These are phyloP conservation scores for Enteromius argenteus DNA, from an alignment of 2,797 vertebrate species.

Conservation along the genomic window DNA sequence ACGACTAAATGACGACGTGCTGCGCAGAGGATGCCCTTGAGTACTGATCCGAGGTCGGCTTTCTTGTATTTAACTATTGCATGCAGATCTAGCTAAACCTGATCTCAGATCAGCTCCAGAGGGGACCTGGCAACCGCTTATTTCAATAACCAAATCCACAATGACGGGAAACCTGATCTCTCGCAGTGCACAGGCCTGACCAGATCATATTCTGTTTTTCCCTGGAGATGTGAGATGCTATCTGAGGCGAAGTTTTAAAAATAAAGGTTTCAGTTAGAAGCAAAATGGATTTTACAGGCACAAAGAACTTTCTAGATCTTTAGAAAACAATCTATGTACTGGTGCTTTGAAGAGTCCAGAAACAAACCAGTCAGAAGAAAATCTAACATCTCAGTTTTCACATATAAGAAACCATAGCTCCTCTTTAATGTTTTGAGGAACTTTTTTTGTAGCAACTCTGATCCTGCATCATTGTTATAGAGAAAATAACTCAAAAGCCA, in stretches of 20 bases:
- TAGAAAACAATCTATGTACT: constrained; percentile 7
- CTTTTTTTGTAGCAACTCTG: background rate
- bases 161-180: constrained; percentile 21
- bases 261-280: background rate
- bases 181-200: background rate
- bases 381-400: background rate
- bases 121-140: constrained; percentile 6
- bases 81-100: constrained; percentile 1
- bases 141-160: constrained; percentile 37
- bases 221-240: background rate
- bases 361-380: background rate
- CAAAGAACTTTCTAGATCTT: constrained; percentile 12
- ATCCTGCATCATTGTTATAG: background rate
- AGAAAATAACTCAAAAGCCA: background rate
- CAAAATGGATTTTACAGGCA: background rate
- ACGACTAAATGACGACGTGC: constrained; percentile 29
- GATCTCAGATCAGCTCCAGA: constrained; percentile 25
- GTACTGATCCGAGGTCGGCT: constrained; percentile 12
- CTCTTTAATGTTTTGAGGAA: background rate
- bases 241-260: constrained; percentile 3
- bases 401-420: background rate
- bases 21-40: constrained; percentile 19
- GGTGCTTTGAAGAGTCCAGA: background rate
- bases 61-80: background rate
- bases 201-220: constrained; percentile 18